These are phyloP conservation scores for Orthonyx spaldingii DNA, from an alignment of 2,113 vertebrate genomes.

Conservation along the genomic window DNA sequence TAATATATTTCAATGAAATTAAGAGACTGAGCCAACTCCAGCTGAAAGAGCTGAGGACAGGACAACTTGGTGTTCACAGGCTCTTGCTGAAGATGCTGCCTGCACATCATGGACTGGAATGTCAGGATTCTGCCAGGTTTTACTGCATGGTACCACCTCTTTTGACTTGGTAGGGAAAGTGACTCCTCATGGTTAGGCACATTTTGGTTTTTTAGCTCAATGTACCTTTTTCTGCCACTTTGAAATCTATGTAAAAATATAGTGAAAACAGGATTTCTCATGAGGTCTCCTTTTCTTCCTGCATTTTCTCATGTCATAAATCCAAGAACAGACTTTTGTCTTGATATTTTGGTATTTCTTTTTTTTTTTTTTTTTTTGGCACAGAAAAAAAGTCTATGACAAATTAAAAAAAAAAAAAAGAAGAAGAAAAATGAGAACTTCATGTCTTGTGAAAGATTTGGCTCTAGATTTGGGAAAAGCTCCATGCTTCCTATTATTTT, in stretches of 20 bases:
- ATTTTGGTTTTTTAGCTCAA: neutral
- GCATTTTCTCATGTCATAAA: conserved; percentile 25
- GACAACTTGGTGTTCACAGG: accelerated
- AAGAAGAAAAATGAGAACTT: neutral
- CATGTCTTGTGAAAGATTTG: neutral
- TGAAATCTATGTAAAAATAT: neutral
- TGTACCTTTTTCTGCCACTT: neutral
- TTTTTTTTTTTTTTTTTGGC: neutral
- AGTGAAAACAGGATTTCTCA: conserved; percentile 33
- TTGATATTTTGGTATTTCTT: neutral
- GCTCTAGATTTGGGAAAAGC: neutral
- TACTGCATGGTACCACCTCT: neutral
- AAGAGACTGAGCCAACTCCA: neutral
- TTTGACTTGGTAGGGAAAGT: neutral
- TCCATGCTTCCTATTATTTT: neutral
- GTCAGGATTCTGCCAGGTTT: neutral
- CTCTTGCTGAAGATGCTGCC: neutral
- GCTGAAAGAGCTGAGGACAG: neutral
- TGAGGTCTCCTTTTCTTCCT: conserved; percentile 41
- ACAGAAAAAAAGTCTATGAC: neutral
- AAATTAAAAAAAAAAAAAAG: neutral
- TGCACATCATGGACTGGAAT: neutral
- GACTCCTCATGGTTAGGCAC: neutral
- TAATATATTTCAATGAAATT: neutral
- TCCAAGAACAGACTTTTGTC: conserved; percentile 24